Conservation (phyloP, 37 sponge, comb jelly and placozoan species). For the Aplysina aerophoba region DNA sequence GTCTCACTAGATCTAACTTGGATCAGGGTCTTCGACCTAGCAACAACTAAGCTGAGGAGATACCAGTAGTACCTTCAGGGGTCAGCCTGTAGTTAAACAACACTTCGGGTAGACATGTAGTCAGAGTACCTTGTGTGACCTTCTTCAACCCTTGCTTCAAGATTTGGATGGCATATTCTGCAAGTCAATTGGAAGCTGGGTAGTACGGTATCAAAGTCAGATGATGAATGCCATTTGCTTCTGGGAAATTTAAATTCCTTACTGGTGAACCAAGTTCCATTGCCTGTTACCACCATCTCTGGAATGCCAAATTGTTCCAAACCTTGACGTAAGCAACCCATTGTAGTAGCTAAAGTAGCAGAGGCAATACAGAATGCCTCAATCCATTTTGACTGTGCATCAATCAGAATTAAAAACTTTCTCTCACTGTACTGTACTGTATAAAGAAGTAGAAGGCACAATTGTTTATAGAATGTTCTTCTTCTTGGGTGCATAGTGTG, state of each 20-base stretch:
- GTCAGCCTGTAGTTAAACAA: neutral
- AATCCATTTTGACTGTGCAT: neutral
- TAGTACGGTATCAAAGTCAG: neutral
- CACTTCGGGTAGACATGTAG: neutral
- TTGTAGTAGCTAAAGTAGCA: neutral
- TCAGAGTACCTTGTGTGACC: neutral
- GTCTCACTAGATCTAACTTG: neutral
- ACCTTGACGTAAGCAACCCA: neutral
- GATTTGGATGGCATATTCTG: neutral
- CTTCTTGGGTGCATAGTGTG: no score
- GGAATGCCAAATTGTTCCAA: neutral
- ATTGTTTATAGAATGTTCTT: no score
- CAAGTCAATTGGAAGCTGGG: neutral
- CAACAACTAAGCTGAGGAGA: neutral
- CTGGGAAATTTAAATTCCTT: neutral
- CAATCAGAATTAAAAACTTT: no score
- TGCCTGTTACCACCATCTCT: constrained; percentile 1
- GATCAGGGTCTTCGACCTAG: neutral
- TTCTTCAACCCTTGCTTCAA: neutral
- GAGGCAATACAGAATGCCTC: neutral
- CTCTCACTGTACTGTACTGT: no score
- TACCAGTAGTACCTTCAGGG: neutral
- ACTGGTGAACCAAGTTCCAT: neutral
- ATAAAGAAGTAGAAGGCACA: no score
- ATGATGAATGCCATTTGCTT: neutral